A percentile compares a stretch with the other conserved stretches of the same genome.
Conservation (phyloP, 2,113 vertebrate species). For the Alces alces region DNA sequence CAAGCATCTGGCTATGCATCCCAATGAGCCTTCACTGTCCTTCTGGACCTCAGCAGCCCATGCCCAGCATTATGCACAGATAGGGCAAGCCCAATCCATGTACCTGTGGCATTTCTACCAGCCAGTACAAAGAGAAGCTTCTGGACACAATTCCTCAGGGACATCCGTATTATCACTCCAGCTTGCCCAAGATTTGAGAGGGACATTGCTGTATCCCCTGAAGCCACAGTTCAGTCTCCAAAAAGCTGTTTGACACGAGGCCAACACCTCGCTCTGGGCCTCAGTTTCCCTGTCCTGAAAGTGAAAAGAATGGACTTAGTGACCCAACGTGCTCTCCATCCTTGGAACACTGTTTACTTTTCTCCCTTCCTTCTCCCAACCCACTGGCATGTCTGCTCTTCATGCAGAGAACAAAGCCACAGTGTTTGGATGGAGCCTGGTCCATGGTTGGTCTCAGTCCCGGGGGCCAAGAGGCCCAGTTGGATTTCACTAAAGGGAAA, state of each 20-base stretch:
- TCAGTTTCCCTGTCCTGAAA: neutral
- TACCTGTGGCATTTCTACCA: neutral
- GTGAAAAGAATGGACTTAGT: neutral
- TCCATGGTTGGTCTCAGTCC: neutral
- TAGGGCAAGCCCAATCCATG: neutral
- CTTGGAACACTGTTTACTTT: neutral
- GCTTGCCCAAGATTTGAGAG: neutral
- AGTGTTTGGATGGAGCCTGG: neutral
- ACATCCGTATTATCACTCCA: neutral
- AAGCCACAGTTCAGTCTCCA: neutral
- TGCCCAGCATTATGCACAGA: neutral
- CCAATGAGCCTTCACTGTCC: neutral
- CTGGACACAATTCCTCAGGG: neutral
- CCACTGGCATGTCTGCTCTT: neutral
- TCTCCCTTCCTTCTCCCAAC: slow-evolving; percentile 21
- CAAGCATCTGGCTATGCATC: neutral
- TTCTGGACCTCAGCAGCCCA: neutral
- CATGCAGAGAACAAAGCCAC: neutral
- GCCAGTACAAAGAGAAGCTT: neutral
- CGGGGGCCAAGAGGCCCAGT: neutral
- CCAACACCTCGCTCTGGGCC: neutral
- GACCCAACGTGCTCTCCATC: neutral
- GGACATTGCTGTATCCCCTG: neutral
- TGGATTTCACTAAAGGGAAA: neutral
- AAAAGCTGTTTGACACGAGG: neutral